A percentile compares a stretch with the other conserved stretches of the same genome.
Evolutionary conservation across 2,113 vertebrate genomes (phyloP).

Genomic region (Phodopus roborovskii): DNA sequence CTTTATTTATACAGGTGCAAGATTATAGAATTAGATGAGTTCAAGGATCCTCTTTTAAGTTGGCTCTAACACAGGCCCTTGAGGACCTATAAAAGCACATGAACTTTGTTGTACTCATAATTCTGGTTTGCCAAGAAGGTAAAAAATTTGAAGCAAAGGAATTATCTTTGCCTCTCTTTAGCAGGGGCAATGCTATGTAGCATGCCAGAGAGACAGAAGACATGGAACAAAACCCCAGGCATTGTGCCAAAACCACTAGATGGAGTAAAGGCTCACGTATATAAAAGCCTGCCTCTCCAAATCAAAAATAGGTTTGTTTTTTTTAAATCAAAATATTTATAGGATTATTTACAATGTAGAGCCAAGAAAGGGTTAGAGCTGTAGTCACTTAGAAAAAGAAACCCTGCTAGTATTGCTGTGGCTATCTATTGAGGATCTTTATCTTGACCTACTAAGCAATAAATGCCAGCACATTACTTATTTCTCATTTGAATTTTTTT

Average conservation of each 20-base stretch:
- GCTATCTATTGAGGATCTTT: slow-evolving; percentile 56
- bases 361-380: slow-evolving; percentile 41
- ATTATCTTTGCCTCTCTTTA: slow-evolving; percentile 25
- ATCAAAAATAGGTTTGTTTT: not conserved
- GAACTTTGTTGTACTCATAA: slow-evolving; percentile 40
- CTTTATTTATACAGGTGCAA: slow-evolving; percentile 60
- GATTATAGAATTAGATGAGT: slow-evolving; percentile 55
- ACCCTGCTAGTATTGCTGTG: slow-evolving; percentile 27
- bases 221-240: not conserved
- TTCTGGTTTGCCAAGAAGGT: slow-evolving; percentile 49
- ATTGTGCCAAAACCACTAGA: slow-evolving; percentile 21
- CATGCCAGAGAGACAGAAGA: slow-evolving; percentile 14
- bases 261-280: slow-evolving; percentile 63
- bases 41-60: slow-evolving; percentile 26
- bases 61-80: slow-evolving; percentile 24
- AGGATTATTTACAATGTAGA: slow-evolving; percentile 67
- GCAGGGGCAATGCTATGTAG: slow-evolving; percentile 68
- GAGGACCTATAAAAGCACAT: slow-evolving; percentile 20
- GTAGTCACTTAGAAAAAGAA: slow-evolving; percentile 57
- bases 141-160: slow-evolving; percentile 57
- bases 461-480: slow-evolving; percentile 13
- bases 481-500: slow-evolving; percentile 58
- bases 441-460: slow-evolving; percentile 61
- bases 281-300: slow-evolving; percentile 34
- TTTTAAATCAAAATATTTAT: slow-evolving; percentile 44